Evolutionary conservation across 2,888 invertebrate genomes (phyloP), one percentile per base, ranked within the genome.

Genomic region (Troides helena): DNA sequence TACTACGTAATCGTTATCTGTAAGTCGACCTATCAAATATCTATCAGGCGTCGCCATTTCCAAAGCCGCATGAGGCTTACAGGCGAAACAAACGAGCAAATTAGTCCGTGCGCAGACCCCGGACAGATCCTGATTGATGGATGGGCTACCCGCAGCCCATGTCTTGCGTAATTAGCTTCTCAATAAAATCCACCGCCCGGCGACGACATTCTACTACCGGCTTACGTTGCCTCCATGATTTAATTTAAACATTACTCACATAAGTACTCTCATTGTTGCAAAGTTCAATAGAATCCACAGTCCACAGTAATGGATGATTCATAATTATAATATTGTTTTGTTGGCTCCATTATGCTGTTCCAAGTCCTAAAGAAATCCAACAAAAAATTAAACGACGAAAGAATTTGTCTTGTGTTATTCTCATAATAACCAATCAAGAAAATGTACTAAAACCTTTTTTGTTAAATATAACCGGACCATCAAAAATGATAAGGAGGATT

Each of bases 61-160:
- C 70, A 78, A 84, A 85, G 85, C 85, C 86, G 81, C 77, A 77
- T 74, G 75, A 77, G 83, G 88, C 86, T 90, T 87, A 87, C 84
- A 80, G 85, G 84, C 85, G 82, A 88, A 91, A 92, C 91, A 90
- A 92, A 90, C 89, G 90, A 85, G 88, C 87, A 88, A 90, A 91
- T 92, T 90, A 92, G 89, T 84, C 86, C 79, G 77, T 78, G 84
- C 83, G 80, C 81, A 77, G 78, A 76, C 78, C 58, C 80, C 81
- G 77, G 88, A 87, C 90, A 86, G 87, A 88, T 84, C 88, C 86
- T 91, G 92, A 92, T 91, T 91, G 92, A 92, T 92, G 83, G 89
- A 90, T 89, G 86, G 82, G 79, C 73, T 74, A 80, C 85, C 85
- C 85, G 81, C 83, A 81, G 78, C 78, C 76, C 73, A 69, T 81